Evolutionary conservation across 1,140 invertebrate genomes (phyloP).

Genomic region (Centruroides sculpturatus): DNA sequence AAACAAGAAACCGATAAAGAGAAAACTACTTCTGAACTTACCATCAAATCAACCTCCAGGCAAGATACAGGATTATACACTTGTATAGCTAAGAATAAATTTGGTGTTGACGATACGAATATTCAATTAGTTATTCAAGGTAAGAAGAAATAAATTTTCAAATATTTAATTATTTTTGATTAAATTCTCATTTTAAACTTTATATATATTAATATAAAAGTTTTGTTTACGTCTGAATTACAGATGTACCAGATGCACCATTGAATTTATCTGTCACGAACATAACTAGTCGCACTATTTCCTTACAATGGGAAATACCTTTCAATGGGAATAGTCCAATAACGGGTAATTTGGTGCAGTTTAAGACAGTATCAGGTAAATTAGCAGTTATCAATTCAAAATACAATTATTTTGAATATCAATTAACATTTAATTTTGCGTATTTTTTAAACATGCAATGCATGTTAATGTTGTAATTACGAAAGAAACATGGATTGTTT

Average conservation of each 20-base stretch:
- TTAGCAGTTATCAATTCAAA: neutral
- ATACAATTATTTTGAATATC: too few relatives aligned
- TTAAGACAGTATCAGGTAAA: slow-evolving; percentile 11
- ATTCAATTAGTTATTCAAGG: slow-evolving; percentile 34
- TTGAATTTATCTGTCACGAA: slow-evolving; percentile 11
- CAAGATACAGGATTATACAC: slow-evolving; percentile 33
- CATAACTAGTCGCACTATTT: slow-evolving; percentile 11
- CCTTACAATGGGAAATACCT: slow-evolving; percentile 17
- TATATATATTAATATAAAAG: neutral
- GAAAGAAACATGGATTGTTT: too few relatives aligned
- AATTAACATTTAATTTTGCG: too few relatives aligned
- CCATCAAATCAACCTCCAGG: slow-evolving; percentile 25
- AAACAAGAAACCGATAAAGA: slow-evolving; percentile 3
- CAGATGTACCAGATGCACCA: slow-evolving; percentile 11
- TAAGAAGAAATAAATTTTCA: slow-evolving; percentile 14
- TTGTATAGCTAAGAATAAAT: slow-evolving; percentile 29
- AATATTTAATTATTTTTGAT: neutral
- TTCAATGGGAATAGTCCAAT: slow-evolving; percentile 22
- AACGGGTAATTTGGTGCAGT: slow-evolving; percentile 18
- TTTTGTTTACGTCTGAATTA: neutral
- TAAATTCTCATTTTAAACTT: neutral
- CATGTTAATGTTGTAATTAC: too few relatives aligned
- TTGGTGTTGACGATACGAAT: slow-evolving; percentile 30
- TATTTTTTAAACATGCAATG: too few relatives aligned
- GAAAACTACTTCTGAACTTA: slow-evolving; percentile 17